Base-by-base conservation (phyloP, 2,888 invertebrate genomes). In the Phorcus lineatus region DNA sequence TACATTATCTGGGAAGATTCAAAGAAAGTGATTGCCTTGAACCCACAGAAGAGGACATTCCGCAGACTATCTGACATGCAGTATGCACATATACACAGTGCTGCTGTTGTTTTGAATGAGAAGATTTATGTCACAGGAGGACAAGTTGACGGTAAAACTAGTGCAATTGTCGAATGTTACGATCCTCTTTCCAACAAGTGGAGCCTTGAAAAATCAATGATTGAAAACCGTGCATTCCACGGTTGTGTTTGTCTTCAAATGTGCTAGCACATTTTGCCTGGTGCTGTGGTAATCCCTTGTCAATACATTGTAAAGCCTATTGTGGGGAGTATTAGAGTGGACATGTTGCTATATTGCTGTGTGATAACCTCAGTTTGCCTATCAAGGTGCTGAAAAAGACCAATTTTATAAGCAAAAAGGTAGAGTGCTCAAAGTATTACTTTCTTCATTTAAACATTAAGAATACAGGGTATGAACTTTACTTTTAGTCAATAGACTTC, bases 1-100 rank as follows among this genome's bases (percentile, higher is more conserved):
- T 92, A 92, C 86, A 92, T 93, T 80, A 87, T 93, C n/a, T 93
- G 93, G 92, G 91, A 92, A 80, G 91, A 92, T 81, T 83, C 88
- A 1, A 89, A 88, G 81, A 91, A 91, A 82, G 83, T 92, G 81
- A 91, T 92, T 79, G 89, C 91, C 4, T 85, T 93, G 19, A 90
- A 92, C 81, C 92, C 92, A 16, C 86, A 88, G 75, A 92, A 90
- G 81, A 84, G 92, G 74, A 92, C 90, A 80, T 92, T 92, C 87
- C 88, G 90, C 53, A 83, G 87, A 62, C 86, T 92, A 24, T 87
- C 91, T 2, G 89, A 90, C 78, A 83, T 91, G 86, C 84, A 86
- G 66, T 88, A 88, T 81, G 81, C 85, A 28, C 90, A 91, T 78
- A 87, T 89, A 52, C 88, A 90, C 79, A 87, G 91, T 81, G 91